Percentiles rank a stretch among this genome's conserved stretches.
phyloP scores from a whole-genome alignment of 2,888 invertebrate genomes.

The Cerastis rubricosa region DNA sequence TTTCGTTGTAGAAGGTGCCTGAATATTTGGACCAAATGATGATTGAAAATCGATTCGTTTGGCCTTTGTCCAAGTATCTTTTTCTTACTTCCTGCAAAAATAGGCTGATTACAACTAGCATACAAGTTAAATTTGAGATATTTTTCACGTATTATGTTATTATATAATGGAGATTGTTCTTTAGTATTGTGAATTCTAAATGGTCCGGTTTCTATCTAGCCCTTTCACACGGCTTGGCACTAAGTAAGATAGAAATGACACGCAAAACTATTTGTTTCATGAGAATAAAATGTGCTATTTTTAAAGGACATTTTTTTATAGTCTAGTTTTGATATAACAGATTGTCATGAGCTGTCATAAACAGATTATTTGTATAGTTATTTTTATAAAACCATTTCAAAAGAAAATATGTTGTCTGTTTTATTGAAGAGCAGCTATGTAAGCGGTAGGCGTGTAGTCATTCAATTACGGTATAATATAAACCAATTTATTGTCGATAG shows the following conservation, averaged over 20 bases:
- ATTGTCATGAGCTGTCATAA: constrained; percentile 36
- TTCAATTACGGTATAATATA: constrained; percentile 55
- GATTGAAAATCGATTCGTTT: constrained; percentile 74
- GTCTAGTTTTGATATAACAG: constrained; percentile 16
- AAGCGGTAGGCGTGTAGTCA: constrained; percentile 34
- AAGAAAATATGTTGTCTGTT: constrained; percentile 15
- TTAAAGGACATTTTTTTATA: not conserved
- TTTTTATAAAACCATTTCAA: constrained; percentile 2
- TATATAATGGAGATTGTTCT: not conserved
- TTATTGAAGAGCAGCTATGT: constrained; percentile 6
- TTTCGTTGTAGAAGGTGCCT: constrained; percentile 8
- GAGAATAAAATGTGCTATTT: not conserved
- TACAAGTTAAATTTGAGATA: constrained; percentile 2
- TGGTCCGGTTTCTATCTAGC: not conserved
- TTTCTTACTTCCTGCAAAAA: constrained; percentile 42
- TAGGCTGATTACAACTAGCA: constrained; percentile 23
- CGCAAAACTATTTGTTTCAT: not conserved
- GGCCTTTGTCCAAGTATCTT: constrained; percentile 71
- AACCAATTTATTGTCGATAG: constrained; percentile 60
- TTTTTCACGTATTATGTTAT: not conserved
- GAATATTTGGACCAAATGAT: constrained; percentile 42
- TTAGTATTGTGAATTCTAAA: not conserved
- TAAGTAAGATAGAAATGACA: not conserved
- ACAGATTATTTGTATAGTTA: constrained; percentile 31
- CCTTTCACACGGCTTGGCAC: not conserved